These are phyloP conservation scores for Heliocidaris erythrogramma DNA, from an alignment of 35 echinoderm and acorn worm species.

Conservation along the genomic window DNA sequence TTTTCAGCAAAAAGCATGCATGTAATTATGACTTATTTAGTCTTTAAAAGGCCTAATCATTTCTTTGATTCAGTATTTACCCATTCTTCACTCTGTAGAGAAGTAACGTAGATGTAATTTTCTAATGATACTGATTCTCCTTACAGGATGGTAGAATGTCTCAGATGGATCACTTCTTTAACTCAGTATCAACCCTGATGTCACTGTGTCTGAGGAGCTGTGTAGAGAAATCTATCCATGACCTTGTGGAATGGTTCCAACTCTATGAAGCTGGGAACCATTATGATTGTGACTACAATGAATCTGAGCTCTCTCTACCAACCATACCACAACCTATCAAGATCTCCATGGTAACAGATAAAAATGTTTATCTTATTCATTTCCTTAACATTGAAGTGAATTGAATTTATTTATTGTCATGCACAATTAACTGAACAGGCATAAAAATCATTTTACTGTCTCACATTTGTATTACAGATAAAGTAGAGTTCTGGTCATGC, in stretches of 20 bases:
- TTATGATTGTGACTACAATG: slow-evolving; percentile 78
- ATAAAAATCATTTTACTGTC: not conserved
- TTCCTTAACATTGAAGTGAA: not conserved
- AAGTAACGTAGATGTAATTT: not conserved
- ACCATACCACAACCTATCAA: slow-evolving; percentile 77
- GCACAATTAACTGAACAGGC: not conserved
- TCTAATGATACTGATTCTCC: not conserved
- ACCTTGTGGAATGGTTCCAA: slow-evolving; percentile 87
- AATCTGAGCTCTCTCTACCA: slow-evolving; percentile 71
- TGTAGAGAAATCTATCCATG: slow-evolving; percentile 79
- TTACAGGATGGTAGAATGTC: slow-evolving; percentile 81
- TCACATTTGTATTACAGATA: not conserved
- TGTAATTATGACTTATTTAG: too few relatives aligned
- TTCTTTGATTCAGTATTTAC: too few relatives aligned
- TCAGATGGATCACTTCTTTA: slow-evolving; percentile 96
- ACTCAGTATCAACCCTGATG: slow-evolving; percentile 91
- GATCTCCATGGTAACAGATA: slow-evolving; percentile 73
- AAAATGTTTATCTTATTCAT: not conserved
- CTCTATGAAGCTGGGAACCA: slow-evolving; percentile 69
- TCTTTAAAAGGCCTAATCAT: too few relatives aligned
- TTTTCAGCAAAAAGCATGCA: too few relatives aligned
- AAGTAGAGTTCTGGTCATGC: too few relatives aligned
- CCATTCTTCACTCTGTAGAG: not conserved
- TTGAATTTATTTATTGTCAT: not conserved
- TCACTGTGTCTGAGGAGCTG: slow-evolving; percentile 76